phyloP scores from a whole-genome alignment of 2,113 vertebrate species.

The Coptodon bakossiorum region DNA sequence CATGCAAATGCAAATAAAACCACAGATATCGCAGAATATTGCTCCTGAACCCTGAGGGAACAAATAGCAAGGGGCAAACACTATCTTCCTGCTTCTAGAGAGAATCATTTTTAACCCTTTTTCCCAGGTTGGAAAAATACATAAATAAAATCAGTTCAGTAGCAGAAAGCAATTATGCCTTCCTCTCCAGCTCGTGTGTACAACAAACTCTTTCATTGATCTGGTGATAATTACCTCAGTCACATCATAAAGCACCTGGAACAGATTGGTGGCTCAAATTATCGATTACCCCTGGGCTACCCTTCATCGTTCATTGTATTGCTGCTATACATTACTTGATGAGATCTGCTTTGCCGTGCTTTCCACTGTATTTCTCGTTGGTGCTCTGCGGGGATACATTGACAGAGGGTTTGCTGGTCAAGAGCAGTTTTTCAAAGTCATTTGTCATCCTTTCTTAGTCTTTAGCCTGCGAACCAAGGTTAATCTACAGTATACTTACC shows the following conservation, averaged over 20 bases:
- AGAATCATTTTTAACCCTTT: conserved; percentile 28
- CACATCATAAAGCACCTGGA: conserved; percentile 76
- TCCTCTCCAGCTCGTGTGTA: conserved; percentile 40
- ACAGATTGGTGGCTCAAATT: conserved; percentile 72
- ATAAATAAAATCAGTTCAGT: conserved; percentile 53
- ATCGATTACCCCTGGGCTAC: conserved; percentile 67
- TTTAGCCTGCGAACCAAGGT: conserved; percentile 19
- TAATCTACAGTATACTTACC: neutral
- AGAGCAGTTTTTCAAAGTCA: conserved; percentile 36
- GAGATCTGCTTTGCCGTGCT: conserved; percentile 50
- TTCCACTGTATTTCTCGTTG: conserved; percentile 31
- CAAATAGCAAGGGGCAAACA: neutral
- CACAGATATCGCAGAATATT: conserved; percentile 24
- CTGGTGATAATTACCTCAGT: conserved; percentile 73
- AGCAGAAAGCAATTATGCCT: conserved; percentile 68
- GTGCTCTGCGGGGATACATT: conserved; percentile 22
- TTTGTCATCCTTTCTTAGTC: conserved; percentile 38
- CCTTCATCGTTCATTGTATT: conserved; percentile 65
- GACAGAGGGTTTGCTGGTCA: conserved; percentile 42
- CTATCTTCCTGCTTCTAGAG: neutral
- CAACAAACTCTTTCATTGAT: conserved; percentile 73
- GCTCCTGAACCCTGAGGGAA: conserved; percentile 16
- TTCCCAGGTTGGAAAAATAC: conserved; percentile 39
- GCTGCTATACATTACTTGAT: conserved; percentile 63
- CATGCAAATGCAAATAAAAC: conserved; percentile 51